These are phyloP conservation scores for Drosophila atroscutellata DNA, from an alignment of 2,888 invertebrate species.

Conservation along the genomic window DNA sequence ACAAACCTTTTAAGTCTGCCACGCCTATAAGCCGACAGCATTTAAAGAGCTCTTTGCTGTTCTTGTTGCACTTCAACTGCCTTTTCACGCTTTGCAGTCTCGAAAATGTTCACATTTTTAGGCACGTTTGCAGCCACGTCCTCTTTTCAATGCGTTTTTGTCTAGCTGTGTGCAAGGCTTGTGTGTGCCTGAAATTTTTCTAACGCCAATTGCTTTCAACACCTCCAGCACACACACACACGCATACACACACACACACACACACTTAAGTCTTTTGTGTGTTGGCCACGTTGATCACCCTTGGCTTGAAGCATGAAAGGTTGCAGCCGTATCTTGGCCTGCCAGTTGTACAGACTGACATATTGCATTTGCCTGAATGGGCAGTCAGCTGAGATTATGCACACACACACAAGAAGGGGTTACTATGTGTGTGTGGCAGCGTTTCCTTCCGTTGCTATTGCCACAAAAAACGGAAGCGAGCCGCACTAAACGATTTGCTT, in stretches of 20 bases:
- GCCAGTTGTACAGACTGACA: constrained; percentile 69
- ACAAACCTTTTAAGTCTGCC: constrained; percentile 48
- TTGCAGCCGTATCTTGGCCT: constrained; percentile 66
- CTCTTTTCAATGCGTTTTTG: constrained; percentile 59
- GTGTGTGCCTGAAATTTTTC: constrained; percentile 58
- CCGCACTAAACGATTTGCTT: constrained; percentile 80
- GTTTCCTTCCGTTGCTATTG: constrained; percentile 71
- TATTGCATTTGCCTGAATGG: constrained; percentile 78
- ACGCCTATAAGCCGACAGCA: constrained; percentile 50
- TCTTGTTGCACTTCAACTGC: constrained; percentile 52
- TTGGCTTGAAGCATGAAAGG: constrained; percentile 55
- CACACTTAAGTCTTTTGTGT: constrained; percentile 57
- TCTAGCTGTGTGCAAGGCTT: constrained; percentile 10
- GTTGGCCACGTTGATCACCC: constrained; percentile 58
- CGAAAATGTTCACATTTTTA: constrained; percentile 73
- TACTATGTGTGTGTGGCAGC: constrained; percentile 22
- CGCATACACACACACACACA: constrained; percentile 1
- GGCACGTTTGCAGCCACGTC: constrained; percentile 68
- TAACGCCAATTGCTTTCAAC: constrained; percentile 76
- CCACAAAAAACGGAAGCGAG: constrained; percentile 66
- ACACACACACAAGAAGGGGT: constrained; percentile 26
- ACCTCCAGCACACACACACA: constrained; percentile 53
- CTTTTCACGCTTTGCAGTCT: constrained; percentile 73
- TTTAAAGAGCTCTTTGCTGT: constrained; percentile 37
- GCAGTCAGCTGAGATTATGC: constrained; percentile 76